Base-by-base conservation (phyloP, 2,888 invertebrate species). In the Mesoligia furuncula region DNA sequence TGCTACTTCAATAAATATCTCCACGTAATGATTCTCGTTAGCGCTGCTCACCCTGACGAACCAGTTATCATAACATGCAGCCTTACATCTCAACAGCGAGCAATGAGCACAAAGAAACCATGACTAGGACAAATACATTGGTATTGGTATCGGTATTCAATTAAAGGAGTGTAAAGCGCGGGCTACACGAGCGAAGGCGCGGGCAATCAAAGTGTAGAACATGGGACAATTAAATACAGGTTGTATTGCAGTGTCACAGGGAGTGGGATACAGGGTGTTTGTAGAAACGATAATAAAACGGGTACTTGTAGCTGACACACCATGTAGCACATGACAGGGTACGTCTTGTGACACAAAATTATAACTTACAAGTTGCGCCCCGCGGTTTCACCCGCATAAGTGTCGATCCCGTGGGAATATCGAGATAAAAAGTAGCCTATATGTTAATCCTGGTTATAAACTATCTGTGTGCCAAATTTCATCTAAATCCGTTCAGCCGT, bases 11-110 rank as follows among this genome's bases (percentile, higher is more conserved):
- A 70, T 64, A 39, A 59, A 57, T 48, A 31, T 64, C n/a, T 48
- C 13, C 64, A 69, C 42, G 24, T 70, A 66, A 72, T 57, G 54
- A 15, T 39, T 36, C 62, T 73, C 62, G 74, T 64, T 71, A 74
- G 73, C 39, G 36, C 3, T 11, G 5, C 59, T n/a, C 11, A 5
- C n/a, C n/a, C 24, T 27, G 67, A 59, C 48, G 31, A 69, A 73
- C 69, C 61, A 51, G 72, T 73, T 69, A 45, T 51, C 57, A 77
- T 15, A 69, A 64, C 54, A 54, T 39, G 27, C 15, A 36, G 59
- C 48, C 39, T 27, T 11, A 48, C 36, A 39, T 69, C 81, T 81
- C 65, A 71, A 62, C 54, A 70, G 27, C 81, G 45, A 66, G 71
- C 66, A 73, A 48, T 9, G 45, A 15, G 64, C 3, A 62, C 57